Conservation (phyloP, 2,113 vertebrate genomes). For the Antennarius striatus region DNA sequence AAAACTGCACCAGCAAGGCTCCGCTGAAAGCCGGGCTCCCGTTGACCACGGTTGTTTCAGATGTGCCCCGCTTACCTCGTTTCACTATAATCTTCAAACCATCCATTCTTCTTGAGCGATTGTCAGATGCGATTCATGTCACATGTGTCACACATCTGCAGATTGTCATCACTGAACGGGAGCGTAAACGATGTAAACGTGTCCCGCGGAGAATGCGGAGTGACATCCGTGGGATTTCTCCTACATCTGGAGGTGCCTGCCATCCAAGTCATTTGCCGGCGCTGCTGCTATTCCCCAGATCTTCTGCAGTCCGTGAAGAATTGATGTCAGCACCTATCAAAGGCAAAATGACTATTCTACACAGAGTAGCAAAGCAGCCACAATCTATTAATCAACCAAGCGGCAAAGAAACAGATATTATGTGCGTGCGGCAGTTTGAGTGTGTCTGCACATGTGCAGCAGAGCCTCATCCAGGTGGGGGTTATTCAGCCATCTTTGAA, state of each 20-base stretch:
- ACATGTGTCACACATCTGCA: slow-evolving; percentile 62
- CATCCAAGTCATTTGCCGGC: slow-evolving; percentile 62
- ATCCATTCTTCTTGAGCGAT: slow-evolving; percentile 39
- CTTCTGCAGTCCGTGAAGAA: slow-evolving; percentile 77
- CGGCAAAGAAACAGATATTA: slow-evolving; percentile 67
- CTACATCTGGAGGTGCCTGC: slow-evolving; percentile 65
- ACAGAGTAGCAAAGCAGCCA: slow-evolving; percentile 80
- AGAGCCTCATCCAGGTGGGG: slow-evolving; percentile 48
- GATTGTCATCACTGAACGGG: slow-evolving; percentile 54
- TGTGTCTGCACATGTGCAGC: slow-evolving; percentile 14
- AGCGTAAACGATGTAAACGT: slow-evolving; percentile 35
- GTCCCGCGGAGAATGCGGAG: slow-evolving; percentile 54
- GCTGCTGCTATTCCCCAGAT: slow-evolving; percentile 39
- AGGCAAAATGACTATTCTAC: slow-evolving; percentile 76
- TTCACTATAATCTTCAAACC: slow-evolving; percentile 15
- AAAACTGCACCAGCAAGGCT: slow-evolving; percentile 19
- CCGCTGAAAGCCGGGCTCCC: slow-evolving; percentile 15
- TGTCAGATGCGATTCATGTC: slow-evolving; percentile 59
- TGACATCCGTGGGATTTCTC: slow-evolving; percentile 62
- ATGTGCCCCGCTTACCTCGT: slow-evolving; percentile 49
- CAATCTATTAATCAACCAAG: slow-evolving; percentile 84
- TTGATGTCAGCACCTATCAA: slow-evolving; percentile 78
- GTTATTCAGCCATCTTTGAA: slow-evolving; percentile 59
- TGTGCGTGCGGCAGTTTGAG: slow-evolving; percentile 33
- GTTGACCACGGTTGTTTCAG: slow-evolving; percentile 38